Percentiles rank a stretch among this genome's conserved stretches.
These are phyloP conservation scores for Bufotes viridis DNA, from an alignment of 2,797 vertebrate species.

Conservation along the genomic window DNA sequence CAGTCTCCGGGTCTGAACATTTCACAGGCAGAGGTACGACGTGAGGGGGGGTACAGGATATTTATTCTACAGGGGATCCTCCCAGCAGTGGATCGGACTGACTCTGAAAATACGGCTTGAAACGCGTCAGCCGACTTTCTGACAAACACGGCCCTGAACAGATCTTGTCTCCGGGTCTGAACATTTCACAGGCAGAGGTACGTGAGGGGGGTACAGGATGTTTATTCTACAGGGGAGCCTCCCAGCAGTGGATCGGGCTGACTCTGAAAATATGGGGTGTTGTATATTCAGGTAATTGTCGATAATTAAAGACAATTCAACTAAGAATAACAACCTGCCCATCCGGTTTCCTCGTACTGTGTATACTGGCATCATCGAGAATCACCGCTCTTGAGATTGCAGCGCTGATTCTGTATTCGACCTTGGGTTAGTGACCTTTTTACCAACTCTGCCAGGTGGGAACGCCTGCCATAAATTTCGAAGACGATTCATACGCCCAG, in stretches of 20 bases:
- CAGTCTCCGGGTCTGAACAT: background rate
- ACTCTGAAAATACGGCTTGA: background rate
- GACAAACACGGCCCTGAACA: background rate
- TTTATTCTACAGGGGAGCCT: background rate
- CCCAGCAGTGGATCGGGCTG: background rate
- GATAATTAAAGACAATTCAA: conserved; percentile 1
- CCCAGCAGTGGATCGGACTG: background rate
- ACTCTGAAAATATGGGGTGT: background rate
- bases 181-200: background rate
- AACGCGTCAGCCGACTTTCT: background rate
- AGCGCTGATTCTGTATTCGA: background rate
- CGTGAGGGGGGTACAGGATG: background rate
- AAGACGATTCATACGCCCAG: too few relatives aligned
- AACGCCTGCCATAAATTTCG: too few relatives aligned
- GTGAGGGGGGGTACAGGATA: background rate
- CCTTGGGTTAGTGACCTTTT: background rate
- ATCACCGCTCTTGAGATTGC: background rate
- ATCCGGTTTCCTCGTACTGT: conserved; percentile 1
- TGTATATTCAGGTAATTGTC: conserved; percentile 9
- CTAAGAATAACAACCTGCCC: conserved; percentile 26
- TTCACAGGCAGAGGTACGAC: background rate
- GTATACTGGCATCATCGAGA: background rate
- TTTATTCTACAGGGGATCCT: background rate
- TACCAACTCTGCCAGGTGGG: background rate
- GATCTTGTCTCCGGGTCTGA: background rate